Evolutionary conservation across 2,888 invertebrate species (phyloP).

Genomic region (Galerucella nymphaeae): DNA sequence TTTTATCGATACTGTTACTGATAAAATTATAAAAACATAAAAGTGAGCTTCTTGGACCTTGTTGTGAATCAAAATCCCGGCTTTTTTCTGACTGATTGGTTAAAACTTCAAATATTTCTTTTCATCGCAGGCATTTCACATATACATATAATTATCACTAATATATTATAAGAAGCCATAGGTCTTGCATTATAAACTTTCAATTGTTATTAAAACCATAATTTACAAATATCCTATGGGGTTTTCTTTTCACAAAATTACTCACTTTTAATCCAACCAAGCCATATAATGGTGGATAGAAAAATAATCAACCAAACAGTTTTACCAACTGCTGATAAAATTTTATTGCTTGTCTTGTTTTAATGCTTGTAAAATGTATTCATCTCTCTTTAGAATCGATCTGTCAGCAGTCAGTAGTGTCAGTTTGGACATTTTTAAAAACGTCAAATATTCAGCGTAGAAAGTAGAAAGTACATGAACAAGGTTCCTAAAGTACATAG

Average conservation of each 20-base stretch:
- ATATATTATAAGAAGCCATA: slow-evolving; percentile 2
- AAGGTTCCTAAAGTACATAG: too few relatives aligned
- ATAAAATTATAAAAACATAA: slow-evolving; percentile 21
- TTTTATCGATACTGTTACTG: slow-evolving; percentile 11
- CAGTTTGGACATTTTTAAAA: neutral
- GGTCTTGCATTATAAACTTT: neutral
- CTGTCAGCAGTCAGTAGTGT: neutral
- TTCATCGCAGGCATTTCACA: slow-evolving; percentile 25
- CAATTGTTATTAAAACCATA: slow-evolving; percentile 22
- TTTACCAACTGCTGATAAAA: slow-evolving; percentile 22
- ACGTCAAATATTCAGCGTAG: neutral
- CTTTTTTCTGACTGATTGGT: slow-evolving; percentile 50
- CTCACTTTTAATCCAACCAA: slow-evolving; percentile 36
- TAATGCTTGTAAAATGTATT: neutral
- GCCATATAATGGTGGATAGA: slow-evolving; percentile 42
- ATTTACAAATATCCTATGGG: slow-evolving; percentile 7
- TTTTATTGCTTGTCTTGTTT: neutral
- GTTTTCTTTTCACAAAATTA: slow-evolving; percentile 27
- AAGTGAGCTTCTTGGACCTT: slow-evolving; percentile 23
- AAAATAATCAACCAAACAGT: slow-evolving; percentile 35
- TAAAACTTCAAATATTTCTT: slow-evolving; percentile 46
- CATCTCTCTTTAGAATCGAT: neutral
- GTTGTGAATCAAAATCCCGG: slow-evolving; percentile 50
- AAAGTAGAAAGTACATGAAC: too few relatives aligned
- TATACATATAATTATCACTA: slow-evolving; percentile 6